Evolutionary conservation across 1,140 invertebrate species (phyloP), one percentile per base, ranked within the genome.

Genomic region (Brachystomella parvula): DNA sequence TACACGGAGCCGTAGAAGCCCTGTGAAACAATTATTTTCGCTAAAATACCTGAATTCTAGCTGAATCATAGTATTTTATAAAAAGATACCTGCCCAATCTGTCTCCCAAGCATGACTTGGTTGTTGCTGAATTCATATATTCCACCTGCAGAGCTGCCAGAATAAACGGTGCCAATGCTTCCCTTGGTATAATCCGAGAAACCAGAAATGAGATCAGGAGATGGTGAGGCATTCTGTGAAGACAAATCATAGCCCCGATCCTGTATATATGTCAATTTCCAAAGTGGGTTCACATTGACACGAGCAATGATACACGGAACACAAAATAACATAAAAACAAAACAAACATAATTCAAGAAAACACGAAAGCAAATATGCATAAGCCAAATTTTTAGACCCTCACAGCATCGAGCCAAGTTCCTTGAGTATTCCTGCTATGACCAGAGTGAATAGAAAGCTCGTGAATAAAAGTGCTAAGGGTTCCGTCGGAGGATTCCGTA

Each of bases 1-100:
- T 82, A 86, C 19, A 89, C 87, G 73, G 86, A 84, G 0, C 87
- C 87, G 76, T 87, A 89, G 76, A 84, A 86, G 21, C 87, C 87
- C 79, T 84, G 65, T 63, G 69, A 69, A 59, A 72, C 57, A 62
- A 67, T 64, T 60, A 62, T 61, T 57, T 17, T 17, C 17, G 17
- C 26, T 15, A 19, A 19, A 63, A 24, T 56, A 61, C 59, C 12
- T 12, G 32, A 63, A 58, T 49, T 47, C 24, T 63, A 19, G n/a
- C n/a, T n/a, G n/a, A n/a, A 60, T 29, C 30, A 9, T 60, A 3
- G 29, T 15, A 60, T n/a, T 60, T 60, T 3, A 6, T 62, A 6
- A 39, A 44, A 44, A 44, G 32, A 47, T 75, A 80, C 80, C 76
- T 84, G 81, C 30, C 84, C 84, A 65, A 86, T 83, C 67, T 78